Base-by-base conservation (phyloP, 2,888 invertebrate genomes). In the Agrotis clavis region DNA sequence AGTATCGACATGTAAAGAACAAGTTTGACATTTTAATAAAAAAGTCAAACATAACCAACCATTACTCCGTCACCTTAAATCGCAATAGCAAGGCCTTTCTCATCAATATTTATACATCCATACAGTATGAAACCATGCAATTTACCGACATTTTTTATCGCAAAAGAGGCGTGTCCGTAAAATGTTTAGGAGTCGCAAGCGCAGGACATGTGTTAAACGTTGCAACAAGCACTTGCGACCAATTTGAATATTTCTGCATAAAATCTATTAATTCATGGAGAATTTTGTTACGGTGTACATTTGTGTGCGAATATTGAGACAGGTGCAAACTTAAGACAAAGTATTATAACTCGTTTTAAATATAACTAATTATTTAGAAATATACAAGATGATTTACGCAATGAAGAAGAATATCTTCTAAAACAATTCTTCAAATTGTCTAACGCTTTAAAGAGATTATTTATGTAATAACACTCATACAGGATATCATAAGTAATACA, bases 241-340 rank as follows among this genome's bases (percentile, higher is more conserved):
- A 76, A 91, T 92, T 91, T 90, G 71, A 91, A 92, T 92, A 92
- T 88, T 81, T 88, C 84, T 87, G 85, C 90, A 90, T 90, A 87
- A 86, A 89, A 85, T 81, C 82, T 87, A 85, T 86, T 83, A 73
- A 84, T 78, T 56, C 67, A 60, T 71, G 74, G 64, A 54, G 70
- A 80, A 81, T 80, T 72, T 71, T 71, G 70, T 77, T 64, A 62
- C 66, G 67, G 67, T 56, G 45, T 45, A 74, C 66, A 73, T 78
- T 79, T 81, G 70, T 74, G 74, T 74, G 70, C 35, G 74, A 73
- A 79, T 71, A 50, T 68, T 53, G 30, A 69, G 70, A 67, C 79
- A 82, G 81, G 73, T 81, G 81, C 57, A 56, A 54, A 13, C 18
- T 4, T 30, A 76, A 51, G 54, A 64, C 41, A 25, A 62, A 67